phyloP scores from a whole-genome alignment of 2,888 invertebrate genomes.

The Helleia helle region DNA sequence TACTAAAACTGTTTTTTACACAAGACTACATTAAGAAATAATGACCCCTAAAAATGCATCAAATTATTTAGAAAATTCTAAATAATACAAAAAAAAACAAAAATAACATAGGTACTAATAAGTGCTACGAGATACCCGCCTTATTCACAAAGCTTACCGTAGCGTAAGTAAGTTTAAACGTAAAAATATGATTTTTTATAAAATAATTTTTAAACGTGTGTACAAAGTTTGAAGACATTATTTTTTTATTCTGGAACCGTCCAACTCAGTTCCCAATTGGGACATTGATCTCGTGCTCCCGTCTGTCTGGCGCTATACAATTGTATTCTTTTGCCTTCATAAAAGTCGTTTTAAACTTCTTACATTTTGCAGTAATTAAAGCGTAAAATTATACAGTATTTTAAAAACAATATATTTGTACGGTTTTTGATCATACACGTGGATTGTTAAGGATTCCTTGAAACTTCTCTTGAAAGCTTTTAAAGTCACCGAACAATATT shows the following conservation, averaged over 20 bases:
- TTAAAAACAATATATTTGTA: not conserved
- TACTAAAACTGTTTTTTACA: too few species aligned
- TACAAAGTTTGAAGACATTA: slow-evolving; percentile 10
- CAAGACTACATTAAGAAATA: too few species aligned
- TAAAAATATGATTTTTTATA: too few species aligned
- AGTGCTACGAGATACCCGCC: too few species aligned
- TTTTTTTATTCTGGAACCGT: slow-evolving; percentile 10
- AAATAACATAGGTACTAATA: too few species aligned
- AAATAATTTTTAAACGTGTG: slow-evolving; percentile 9
- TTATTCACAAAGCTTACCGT: slow-evolving; percentile 14
- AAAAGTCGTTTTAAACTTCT: slow-evolving; percentile 19
- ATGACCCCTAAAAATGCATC: too few species aligned
- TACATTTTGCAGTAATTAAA: slow-evolving; percentile 15
- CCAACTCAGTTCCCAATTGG: slow-evolving; percentile 43
- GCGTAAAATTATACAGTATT: not conserved
- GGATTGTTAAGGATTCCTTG: too few species aligned
- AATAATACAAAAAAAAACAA: too few species aligned
- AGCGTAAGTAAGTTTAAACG: slow-evolving; percentile 14
- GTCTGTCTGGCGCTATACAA: slow-evolving; percentile 42
- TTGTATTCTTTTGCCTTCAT: slow-evolving; percentile 27
- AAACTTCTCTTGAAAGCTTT: too few species aligned
- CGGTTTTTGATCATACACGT: not conserved
- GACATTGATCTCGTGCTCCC: slow-evolving; percentile 45
- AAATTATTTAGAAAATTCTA: too few species aligned
- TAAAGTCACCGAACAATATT: too few species aligned